Percentiles rank a stretch among this genome's conserved stretches.
Evolutionary conservation across 2,888 invertebrate species (phyloP).

Genomic region (Lithophane leautieri): DNA sequence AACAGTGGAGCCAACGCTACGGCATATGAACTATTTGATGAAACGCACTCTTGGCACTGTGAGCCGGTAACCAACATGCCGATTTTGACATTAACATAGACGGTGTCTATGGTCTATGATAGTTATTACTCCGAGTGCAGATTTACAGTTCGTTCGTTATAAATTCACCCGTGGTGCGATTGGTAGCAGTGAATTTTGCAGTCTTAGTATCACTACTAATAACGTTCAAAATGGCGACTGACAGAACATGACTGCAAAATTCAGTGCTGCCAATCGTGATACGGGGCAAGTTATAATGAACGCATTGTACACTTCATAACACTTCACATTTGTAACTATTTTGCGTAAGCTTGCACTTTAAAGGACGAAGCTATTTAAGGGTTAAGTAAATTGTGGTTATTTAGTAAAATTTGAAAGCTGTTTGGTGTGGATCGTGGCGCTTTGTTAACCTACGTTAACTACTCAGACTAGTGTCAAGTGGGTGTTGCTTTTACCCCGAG

Average conservation of each 20-base stretch:
- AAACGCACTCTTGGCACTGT: too few relatives aligned
- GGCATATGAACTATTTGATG: too few relatives aligned
- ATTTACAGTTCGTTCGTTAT: neutral
- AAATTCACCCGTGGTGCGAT: too few relatives aligned
- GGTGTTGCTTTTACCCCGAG: neutral
- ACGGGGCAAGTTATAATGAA: too few relatives aligned
- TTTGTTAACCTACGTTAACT: neutral
- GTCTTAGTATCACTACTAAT: too few relatives aligned
- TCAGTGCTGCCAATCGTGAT: too few relatives aligned
- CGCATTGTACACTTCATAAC: constrained; percentile 4
- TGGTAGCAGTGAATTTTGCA: too few relatives aligned
- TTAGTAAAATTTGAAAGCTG: constrained; percentile 22
- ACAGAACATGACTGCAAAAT: too few relatives aligned
- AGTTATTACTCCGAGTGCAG: constrained; percentile 8
- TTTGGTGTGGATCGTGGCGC: neutral
- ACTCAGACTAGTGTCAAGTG: neutral
- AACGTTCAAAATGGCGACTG: too few relatives aligned
- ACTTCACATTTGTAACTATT: constrained; percentile 27
- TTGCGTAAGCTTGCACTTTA: constrained; percentile 33
- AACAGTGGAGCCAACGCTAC: too few relatives aligned
- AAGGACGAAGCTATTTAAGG: constrained; percentile 23
- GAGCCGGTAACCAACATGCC: neutral
- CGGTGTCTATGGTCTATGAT: neutral
- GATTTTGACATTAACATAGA: neutral
- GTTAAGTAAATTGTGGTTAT: constrained; percentile 16